Conservation (phyloP, 2,888 invertebrate species). For the Tridacna crocea region DNA sequence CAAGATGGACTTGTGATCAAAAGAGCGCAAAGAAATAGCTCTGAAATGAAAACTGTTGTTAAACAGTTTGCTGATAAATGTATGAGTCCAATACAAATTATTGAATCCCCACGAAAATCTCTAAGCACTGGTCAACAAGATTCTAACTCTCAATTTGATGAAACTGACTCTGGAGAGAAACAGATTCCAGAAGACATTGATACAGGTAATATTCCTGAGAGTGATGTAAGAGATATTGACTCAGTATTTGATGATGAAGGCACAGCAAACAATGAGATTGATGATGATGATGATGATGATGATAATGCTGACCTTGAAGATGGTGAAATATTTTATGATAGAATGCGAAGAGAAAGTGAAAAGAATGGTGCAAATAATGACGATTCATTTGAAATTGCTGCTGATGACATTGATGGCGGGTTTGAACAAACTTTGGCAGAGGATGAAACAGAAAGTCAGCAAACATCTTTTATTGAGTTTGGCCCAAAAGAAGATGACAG, state of each 20-base stretch:
- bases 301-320: conserved; percentile 20
- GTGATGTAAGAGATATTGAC: background rate
- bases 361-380: conserved; percentile 8
- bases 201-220: background rate
- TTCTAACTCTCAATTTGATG: background rate
- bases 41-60: conserved; percentile 1
- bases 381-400: background rate
- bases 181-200: background rate
- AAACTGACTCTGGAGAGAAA: background rate
- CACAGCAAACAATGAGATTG: background rate
- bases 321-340: conserved; percentile 52
- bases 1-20: conserved; percentile 17
- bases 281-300: conserved; percentile 17
- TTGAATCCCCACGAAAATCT: conserved; percentile 41
- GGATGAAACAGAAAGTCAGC: conserved; percentile 11
- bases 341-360: conserved; percentile 32
- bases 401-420: conserved; percentile 13
- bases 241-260: conserved; percentile 18
- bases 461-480: conserved; percentile 9
- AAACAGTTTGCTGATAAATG: conserved; percentile 26
- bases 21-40: conserved; percentile 10
- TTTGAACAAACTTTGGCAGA: conserved; percentile 1
- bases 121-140: background rate
- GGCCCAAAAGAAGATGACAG: conserved; percentile 17
- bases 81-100: conserved; percentile 39